phyloP scores from a whole-genome alignment of 2,797 vertebrate genomes.

The Sebastes variabilis region DNA sequence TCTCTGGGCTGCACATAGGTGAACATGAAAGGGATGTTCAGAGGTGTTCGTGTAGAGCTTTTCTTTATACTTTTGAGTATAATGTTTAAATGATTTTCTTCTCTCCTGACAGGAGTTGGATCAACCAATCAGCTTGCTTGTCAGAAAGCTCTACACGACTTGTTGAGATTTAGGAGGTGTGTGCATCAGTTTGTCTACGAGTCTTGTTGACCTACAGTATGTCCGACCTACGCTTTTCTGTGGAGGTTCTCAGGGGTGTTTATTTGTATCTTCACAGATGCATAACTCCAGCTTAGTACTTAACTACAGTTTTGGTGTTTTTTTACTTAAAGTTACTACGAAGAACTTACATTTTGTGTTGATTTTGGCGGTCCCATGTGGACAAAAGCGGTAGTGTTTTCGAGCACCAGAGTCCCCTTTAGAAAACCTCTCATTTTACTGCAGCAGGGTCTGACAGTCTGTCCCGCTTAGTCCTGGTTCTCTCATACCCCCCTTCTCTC shows the following conservation, averaged over 20 bases:
- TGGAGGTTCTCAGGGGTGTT: neutral
- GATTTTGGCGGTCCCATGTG: too few relatives aligned
- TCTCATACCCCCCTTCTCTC: neutral
- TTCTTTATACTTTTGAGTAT: neutral
- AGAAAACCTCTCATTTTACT: too few relatives aligned
- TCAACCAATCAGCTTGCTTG: neutral
- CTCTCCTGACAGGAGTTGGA: neutral
- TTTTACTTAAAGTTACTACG: neutral
- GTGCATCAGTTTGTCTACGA: neutral
- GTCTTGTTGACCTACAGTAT: neutral
- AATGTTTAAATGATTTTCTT: neutral
- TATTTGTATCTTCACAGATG: neutral
- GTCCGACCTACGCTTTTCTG: neutral
- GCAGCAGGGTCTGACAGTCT: too few relatives aligned
- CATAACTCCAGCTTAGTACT: neutral
- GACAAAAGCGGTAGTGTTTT: too few relatives aligned
- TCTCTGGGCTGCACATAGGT: neutral
- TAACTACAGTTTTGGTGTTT: neutral
- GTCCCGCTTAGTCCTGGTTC: neutral
- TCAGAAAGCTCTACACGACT: neutral
- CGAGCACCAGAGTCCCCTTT: too few relatives aligned
- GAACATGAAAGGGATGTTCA: neutral
- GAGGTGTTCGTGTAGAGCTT: neutral
- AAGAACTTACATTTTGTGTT: neutral
- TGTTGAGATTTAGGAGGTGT: neutral